Evolutionary conservation across 2,797 vertebrate species (phyloP).

Genomic region (Coracias cyanogaster): DNA sequence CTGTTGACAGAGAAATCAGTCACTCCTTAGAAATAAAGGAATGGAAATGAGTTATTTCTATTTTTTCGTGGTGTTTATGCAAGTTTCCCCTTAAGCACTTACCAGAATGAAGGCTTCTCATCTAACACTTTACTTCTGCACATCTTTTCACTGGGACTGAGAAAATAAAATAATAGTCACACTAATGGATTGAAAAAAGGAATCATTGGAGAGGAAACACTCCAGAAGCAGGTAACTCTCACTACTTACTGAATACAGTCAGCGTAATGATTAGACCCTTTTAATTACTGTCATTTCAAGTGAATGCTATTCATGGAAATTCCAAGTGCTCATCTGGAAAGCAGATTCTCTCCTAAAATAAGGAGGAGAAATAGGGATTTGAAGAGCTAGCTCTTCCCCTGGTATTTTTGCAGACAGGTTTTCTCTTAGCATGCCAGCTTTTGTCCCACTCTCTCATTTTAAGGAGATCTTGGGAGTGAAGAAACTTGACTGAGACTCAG

Average conservation of each 20-base stretch:
- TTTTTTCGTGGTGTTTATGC: conserved; percentile 39
- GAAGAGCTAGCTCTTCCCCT: not conserved
- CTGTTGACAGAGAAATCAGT: conserved; percentile 56
- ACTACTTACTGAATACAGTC: not conserved
- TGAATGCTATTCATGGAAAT: not conserved
- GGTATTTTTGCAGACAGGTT: not conserved
- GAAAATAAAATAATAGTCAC: conserved; percentile 54
- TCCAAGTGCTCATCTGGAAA: not conserved
- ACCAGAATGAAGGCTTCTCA: conserved; percentile 51
- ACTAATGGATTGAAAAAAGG: conserved; percentile 28
- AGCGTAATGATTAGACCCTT: conserved; percentile 4
- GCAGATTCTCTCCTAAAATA: not conserved
- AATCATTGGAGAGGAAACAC: conserved; percentile 37
- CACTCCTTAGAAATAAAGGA: conserved; percentile 40
- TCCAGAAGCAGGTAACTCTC: conserved; percentile 22
- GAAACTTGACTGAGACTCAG: not conserved
- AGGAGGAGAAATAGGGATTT: not conserved
- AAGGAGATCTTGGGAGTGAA: not conserved
- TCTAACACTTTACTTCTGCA: conserved; percentile 41
- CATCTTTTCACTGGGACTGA: conserved; percentile 19
- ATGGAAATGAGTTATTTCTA: conserved; percentile 57
- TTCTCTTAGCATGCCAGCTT: not conserved
- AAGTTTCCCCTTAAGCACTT: conserved; percentile 41
- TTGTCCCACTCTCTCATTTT: not conserved
- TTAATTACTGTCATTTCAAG: not conserved